Evolutionary conservation across 1,140 invertebrate species (phyloP).

Genomic region (Diorhabda elongata): DNA sequence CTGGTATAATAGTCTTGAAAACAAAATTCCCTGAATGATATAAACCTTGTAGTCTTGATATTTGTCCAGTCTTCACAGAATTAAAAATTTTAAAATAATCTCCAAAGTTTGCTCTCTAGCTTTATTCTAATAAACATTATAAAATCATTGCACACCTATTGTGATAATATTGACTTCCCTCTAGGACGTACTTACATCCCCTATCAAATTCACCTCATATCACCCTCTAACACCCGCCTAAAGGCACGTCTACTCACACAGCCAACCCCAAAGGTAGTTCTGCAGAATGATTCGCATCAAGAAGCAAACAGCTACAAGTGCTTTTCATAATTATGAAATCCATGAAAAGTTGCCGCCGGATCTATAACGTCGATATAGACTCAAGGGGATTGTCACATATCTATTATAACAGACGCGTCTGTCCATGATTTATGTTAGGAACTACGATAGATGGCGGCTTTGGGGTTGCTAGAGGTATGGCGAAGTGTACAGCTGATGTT

Average conservation of each 20-base stretch:
- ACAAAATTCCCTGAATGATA: too few species aligned
- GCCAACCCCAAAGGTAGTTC: background rate
- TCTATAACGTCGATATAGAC: background rate
- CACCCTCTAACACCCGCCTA: background rate
- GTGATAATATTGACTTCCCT: too few species aligned
- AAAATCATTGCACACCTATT: too few species aligned
- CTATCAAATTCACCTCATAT: background rate
- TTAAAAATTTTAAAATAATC: too few species aligned
- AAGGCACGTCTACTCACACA: background rate
- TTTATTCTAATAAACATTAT: too few species aligned
- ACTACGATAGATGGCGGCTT: background rate
- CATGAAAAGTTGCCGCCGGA: background rate
- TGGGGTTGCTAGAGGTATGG: background rate
- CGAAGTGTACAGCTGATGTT: background rate
- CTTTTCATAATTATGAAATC: background rate
- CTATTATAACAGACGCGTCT: constrained; percentile 2
- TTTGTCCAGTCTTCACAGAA: too few species aligned
- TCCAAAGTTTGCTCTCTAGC: too few species aligned
- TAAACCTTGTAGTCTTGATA: too few species aligned
- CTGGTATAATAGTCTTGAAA: too few species aligned
- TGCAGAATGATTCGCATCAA: background rate
- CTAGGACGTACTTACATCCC: background rate
- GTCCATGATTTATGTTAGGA: constrained; percentile 2
- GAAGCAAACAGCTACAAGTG: background rate
- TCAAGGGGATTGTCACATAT: constrained; percentile 2